Conservation (phyloP, 2,797 vertebrate genomes). For the Myotis vivesi region DNA sequence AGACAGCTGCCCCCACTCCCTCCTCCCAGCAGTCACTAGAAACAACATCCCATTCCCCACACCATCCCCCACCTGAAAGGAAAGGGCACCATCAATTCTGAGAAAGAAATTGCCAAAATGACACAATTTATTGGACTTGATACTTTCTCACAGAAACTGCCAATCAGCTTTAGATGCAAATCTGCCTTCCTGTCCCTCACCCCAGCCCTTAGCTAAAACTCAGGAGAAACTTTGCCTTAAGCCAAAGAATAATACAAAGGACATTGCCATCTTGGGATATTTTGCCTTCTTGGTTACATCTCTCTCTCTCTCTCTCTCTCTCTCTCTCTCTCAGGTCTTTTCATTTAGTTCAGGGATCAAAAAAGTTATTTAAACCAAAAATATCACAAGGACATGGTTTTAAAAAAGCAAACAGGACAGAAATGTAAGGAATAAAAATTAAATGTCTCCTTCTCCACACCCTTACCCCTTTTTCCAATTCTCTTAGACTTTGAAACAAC, state of each 20-base stretch:
- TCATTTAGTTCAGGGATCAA: background rate
- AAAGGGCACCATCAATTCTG: conserved; percentile 47
- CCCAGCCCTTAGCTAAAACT: background rate
- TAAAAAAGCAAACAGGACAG: background rate
- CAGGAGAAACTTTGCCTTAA: conserved; percentile 23
- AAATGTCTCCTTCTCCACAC: background rate
- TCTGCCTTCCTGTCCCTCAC: conserved; percentile 14
- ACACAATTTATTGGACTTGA: conserved; percentile 67
- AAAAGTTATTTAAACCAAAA: conserved; percentile 41
- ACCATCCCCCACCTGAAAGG: background rate
- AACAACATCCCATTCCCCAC: conserved; percentile 29
- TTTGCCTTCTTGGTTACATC: conserved; percentile 32
- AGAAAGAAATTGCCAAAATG: conserved; percentile 65
- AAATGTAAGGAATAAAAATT: background rate
- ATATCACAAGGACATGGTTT: background rate
- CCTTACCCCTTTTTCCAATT: background rate
- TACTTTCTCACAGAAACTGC: conserved; percentile 71
- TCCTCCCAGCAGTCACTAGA: conserved; percentile 24
- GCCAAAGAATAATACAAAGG: background rate
- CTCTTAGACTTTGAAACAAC: background rate
- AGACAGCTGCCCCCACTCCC: background rate
- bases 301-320: background rate
- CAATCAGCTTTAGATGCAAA: conserved; percentile 43
- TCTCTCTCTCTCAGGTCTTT: background rate
- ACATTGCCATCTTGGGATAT: background rate